Base-by-base conservation (phyloP, 2,113 vertebrate genomes). In the Carassius gibelio region DNA sequence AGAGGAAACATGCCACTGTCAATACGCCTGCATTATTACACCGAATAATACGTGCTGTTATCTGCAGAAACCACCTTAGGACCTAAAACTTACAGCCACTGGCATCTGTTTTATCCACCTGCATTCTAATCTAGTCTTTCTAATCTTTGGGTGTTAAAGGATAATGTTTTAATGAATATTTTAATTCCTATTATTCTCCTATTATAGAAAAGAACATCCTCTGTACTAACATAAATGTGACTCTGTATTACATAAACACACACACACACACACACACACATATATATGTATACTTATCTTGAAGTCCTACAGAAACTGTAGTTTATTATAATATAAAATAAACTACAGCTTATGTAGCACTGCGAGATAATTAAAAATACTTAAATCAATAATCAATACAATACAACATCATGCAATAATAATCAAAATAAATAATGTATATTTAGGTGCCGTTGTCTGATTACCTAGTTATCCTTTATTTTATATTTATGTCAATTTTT, bases 1-100 rank as follows among this genome's bases (percentile, higher is more conserved):
- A 77, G 30, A 80, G 50, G 19, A 57, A 50, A 69, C 69, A 36
- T 55, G 80, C 42, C n/a, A 19, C 50, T 52, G 45, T 81, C 79
- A 68, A 26, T 14, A 69, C 5, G 26, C 64, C 45, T 4, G 15
- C 62, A 26, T 45, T 17, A 30, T 80, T 64, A 66, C 78, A 45
- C 11, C 34, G 30, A 57, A 59, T 8, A 9, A 80, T 48, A 64
- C 17, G 21, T 9, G 38, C 8, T 19, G 21, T 19, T 17, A 80
- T 61, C 34, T 79, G 8, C 14, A 62, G 52, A 79, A 4, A 42
- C 5, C 57, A 42, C 17, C 21, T 79, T 61, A 79, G 57, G 1
- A 23, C 11, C 5, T 74, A 74, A 74, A 5, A n/a, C 21, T 48
- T 8, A n/a, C 21, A 23, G 42, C n/a, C 21, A 48, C 52, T 55